phyloP scores from a whole-genome alignment of 1,140 invertebrate genomes.

The Anagrus nilaparvatae region DNA sequence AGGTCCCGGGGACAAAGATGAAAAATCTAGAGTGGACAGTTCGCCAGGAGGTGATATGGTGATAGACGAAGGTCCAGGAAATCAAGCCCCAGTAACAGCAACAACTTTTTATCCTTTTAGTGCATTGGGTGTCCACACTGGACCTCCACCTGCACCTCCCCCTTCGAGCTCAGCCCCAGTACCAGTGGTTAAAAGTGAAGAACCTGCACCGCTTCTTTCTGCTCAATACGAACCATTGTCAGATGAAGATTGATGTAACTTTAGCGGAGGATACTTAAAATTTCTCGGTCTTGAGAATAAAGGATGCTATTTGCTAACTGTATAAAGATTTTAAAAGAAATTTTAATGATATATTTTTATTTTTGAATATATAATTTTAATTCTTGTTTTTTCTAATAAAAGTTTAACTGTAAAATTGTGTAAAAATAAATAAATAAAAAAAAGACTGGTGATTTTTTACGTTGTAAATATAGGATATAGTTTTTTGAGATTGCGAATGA shows the following conservation, averaged over 20 bases:
- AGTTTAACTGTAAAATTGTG: too few species aligned
- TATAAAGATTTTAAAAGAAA: slow-evolving; percentile 12
- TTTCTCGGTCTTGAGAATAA: too few species aligned
- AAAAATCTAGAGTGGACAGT: slow-evolving; percentile 42
- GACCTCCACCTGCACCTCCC: slow-evolving; percentile 39
- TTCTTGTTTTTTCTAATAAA: too few species aligned
- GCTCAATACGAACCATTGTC: slow-evolving; percentile 79
- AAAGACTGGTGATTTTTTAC: too few species aligned
- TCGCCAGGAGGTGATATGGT: slow-evolving; percentile 48
- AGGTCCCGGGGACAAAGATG: slow-evolving; percentile 35
- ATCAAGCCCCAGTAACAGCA: slow-evolving; percentile 31
- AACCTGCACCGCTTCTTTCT: slow-evolving; percentile 70
- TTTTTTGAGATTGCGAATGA: too few species aligned
- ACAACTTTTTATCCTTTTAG: slow-evolving; percentile 39
- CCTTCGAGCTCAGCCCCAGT: slow-evolving; percentile 29
- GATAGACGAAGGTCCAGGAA: slow-evolving; percentile 43
- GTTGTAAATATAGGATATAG: too few species aligned
- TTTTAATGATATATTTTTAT: slow-evolving; percentile 7
- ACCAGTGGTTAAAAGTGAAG: slow-evolving; percentile 42
- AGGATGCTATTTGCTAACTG: too few species aligned
- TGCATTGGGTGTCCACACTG: slow-evolving; percentile 36
- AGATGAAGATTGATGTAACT: slow-evolving; percentile 65
- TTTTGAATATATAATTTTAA: slow-evolving; percentile 6
- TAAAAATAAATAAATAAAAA: too few species aligned
- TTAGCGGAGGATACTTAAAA: neutral